Percentiles rank a stretch among this genome's conserved stretches.
phyloP scores from a whole-genome alignment of 2,113 vertebrate species.

The Zapornia atra region DNA sequence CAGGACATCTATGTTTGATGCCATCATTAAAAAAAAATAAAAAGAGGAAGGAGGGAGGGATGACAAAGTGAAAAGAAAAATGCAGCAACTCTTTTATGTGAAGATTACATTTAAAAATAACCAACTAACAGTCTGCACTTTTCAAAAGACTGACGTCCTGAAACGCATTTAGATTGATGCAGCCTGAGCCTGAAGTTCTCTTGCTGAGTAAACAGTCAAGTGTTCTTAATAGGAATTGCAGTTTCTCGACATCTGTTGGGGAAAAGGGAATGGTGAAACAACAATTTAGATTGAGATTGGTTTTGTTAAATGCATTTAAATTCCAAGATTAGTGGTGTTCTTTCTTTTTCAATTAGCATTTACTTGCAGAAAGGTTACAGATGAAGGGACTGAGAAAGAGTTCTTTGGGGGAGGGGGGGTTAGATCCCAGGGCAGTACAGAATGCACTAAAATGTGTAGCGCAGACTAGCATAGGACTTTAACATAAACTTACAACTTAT shows the following conservation, averaged over 20 bases:
- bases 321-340: slow-evolving; percentile 89
- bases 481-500: slow-evolving; percentile 45
- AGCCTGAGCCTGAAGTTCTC: slow-evolving; percentile 78
- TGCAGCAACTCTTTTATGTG: slow-evolving; percentile 77
- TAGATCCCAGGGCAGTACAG: slow-evolving; percentile 68
- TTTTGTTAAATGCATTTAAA: slow-evolving; percentile 92
- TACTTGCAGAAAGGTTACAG: slow-evolving; percentile 87
- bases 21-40: slow-evolving; percentile 55
- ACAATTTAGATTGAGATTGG: slow-evolving; percentile 87
- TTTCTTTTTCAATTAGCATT: slow-evolving; percentile 90
- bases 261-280: slow-evolving; percentile 84
- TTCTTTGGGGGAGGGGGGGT: slow-evolving; percentile 59
- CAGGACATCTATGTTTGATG: slow-evolving; percentile 34
- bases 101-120: slow-evolving; percentile 84
- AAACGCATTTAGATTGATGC: slow-evolving; percentile 85
- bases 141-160: slow-evolving; percentile 79
- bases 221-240: slow-evolving; percentile 87
- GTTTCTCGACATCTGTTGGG: slow-evolving; percentile 87
- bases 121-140: slow-evolving; percentile 79
- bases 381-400: slow-evolving; percentile 78
- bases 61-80: slow-evolving; percentile 70
- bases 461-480: slow-evolving; percentile 36
- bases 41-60: slow-evolving; percentile 8
- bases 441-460: slow-evolving; percentile 60
- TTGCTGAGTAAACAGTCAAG: slow-evolving; percentile 86